phyloP scores from a whole-genome alignment of 2,113 vertebrate species.

The Bubo bubo region DNA sequence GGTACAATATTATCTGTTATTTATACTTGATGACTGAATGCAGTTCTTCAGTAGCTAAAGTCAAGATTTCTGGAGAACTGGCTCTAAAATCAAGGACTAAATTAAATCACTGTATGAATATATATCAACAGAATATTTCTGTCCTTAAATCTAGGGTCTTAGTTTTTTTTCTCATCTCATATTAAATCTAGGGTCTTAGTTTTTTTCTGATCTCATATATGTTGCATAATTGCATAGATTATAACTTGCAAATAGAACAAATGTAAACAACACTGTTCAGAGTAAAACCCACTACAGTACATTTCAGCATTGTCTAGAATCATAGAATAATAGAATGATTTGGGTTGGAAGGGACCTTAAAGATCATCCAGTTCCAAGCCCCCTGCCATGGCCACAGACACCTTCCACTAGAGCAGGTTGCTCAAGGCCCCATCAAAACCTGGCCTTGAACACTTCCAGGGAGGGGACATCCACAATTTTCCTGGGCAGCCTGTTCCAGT shows the following conservation, averaged over 20 bases:
- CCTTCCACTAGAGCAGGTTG: not conserved
- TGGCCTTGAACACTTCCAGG: not conserved
- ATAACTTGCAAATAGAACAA: not conserved
- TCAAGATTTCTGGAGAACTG: not conserved
- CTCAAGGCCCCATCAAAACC: not conserved
- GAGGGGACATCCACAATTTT: rapidly evolving
- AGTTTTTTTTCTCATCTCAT: not conserved
- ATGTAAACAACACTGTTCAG: not conserved
- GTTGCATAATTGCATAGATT: not conserved
- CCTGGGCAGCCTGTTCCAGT: not conserved
- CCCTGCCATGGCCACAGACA: not conserved
- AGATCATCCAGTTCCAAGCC: rapidly evolving
- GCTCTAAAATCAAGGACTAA: not conserved
- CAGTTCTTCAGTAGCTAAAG: not conserved
- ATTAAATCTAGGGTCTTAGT: not conserved
- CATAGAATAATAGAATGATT: not conserved
- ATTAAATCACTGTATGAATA: not conserved
- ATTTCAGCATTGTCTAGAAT: not conserved
- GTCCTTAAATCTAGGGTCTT: not conserved
- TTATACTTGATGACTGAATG: not conserved
- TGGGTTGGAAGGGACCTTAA: not conserved
- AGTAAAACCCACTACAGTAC: not conserved
- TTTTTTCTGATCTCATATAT: not conserved
- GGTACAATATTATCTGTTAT: not conserved
- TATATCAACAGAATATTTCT: not conserved